These are phyloP conservation scores for Coboldia fuscipes DNA, from an alignment of 1,140 invertebrate genomes.

Conservation along the genomic window DNA sequence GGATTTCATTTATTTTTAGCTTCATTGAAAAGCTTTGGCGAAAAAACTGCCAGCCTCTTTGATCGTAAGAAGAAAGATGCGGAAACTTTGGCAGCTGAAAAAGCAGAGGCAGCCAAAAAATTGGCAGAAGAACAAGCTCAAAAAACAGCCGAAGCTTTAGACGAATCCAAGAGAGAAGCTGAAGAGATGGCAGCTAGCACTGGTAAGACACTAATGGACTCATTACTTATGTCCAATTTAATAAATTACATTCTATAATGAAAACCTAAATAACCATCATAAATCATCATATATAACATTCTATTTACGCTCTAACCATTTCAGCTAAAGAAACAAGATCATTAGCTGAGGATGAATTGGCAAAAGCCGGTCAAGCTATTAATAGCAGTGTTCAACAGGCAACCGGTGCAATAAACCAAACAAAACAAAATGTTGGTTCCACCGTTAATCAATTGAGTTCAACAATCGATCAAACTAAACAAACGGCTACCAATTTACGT, in stretches of 20 bases:
- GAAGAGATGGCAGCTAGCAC: constrained; percentile 26
- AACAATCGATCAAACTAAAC: constrained; percentile 16
- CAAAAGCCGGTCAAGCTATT: constrained; percentile 16
- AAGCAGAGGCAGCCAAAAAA: constrained; percentile 26
- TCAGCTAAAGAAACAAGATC: constrained; percentile 17
- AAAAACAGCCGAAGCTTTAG: constrained; percentile 29
- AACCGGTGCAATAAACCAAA: constrained; percentile 13
- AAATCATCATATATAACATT: no score
- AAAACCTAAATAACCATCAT: no score
- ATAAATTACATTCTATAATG: no score
- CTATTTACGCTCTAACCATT: no score
- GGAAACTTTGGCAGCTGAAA: constrained; percentile 29
- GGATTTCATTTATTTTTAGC: constrained; percentile 15
- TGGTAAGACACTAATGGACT: constrained; percentile 9
- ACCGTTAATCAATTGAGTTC: constrained; percentile 13
- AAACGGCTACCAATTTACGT: no score
- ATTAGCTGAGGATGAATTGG: constrained; percentile 14
- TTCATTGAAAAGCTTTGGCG: constrained; percentile 33
- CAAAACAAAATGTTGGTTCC: constrained; percentile 14
- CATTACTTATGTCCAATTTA: no score
- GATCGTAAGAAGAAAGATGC: constrained; percentile 37
- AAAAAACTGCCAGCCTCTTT: constrained; percentile 34
- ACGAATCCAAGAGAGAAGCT: constrained; percentile 23
- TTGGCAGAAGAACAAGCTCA: constrained; percentile 33
- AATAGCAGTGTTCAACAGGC: constrained; percentile 14